Conservation (phyloP, 2,797 vertebrate genomes). For the Craterocephalus amniculus region DNA sequence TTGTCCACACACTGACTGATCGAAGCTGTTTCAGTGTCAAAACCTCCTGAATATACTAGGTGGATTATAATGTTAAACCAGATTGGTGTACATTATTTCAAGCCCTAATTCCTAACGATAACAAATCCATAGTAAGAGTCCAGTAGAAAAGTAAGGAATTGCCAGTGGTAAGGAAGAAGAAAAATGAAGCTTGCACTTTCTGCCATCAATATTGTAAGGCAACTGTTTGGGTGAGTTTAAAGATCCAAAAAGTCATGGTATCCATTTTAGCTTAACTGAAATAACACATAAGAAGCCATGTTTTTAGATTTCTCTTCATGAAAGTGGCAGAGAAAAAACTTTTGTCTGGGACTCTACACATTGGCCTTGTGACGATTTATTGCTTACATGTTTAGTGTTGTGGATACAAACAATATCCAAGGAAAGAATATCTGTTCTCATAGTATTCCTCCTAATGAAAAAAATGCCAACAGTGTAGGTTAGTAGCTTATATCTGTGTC, state of each 20-base stretch:
- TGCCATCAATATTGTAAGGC: neutral
- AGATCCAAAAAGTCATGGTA: neutral
- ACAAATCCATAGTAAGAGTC: no score
- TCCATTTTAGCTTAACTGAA: neutral
- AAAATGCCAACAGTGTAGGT: neutral
- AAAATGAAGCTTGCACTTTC: no score
- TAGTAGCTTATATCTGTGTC: neutral
- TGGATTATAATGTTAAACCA: no score
- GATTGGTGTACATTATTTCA: no score
- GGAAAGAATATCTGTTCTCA: constrained; percentile 74
- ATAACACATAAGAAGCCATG: neutral
- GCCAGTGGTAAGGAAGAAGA: no score
- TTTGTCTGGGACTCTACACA: constrained; percentile 45
- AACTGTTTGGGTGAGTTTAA: constrained; percentile 33
- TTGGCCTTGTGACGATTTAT: neutral
- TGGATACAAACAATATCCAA: constrained; percentile 53
- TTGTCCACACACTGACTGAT: no score
- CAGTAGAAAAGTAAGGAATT: no score
- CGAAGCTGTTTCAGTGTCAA: no score
- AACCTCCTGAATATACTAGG: no score
- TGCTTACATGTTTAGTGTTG: constrained; percentile 17
- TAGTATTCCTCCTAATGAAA: constrained; percentile 56
- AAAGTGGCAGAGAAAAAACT: neutral
- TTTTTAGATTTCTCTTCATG: neutral
- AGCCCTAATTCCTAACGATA: no score